Base-by-base conservation (phyloP, 2,888 invertebrate genomes). In the Apamea monoglypha region DNA sequence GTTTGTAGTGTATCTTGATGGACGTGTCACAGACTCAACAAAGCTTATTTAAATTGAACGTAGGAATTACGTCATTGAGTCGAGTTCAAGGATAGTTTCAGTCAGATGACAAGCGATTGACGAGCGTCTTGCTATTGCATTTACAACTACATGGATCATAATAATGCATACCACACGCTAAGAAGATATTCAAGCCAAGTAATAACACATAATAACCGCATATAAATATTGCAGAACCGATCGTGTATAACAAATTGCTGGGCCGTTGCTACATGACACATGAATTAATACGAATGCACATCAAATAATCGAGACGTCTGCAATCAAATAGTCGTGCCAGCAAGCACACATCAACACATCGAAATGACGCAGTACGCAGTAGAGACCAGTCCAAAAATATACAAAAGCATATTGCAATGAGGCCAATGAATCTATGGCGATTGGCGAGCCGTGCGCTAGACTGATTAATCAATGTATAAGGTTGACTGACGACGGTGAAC, bases 371-470 rank as follows among this genome's bases (percentile, higher is more conserved):
- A 89, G 92, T 91, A 86, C 72, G 53, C 64, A 91, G 91, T 91
- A 88, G 91, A 92, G 92, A 90, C 88, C 90, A 89, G 83, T 92
- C 95, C 93, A 92, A 94, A 95, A 95, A 95, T 95, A 95, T 84
- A 90, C 90, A 86, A 90, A 88, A 89, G 85, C 85, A 84, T 87
- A 91, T 87, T 89, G 87, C 88, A 90, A 86, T 86, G 88, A 84
- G 85, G 84, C 89, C 90, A 88, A 84, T 86, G 84, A 90, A 87
- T 84, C 90, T 87, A 88, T 87, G 83, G 84, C 76, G 74, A 84
- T 86, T 86, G 81, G 82, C 76, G 72, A 84, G 78, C 63, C 40
- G 66, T 78, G 78, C 69, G 73, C 76, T 82, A 80, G 61, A 80
- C 82, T 80, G 87, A 88, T 85, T 80, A 86, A 83, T 89, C 77